Evolutionary conservation across 2,113 vertebrate genomes (phyloP), one percentile per base, ranked within the genome.

Genomic region (Stegostoma tigrinum): DNA sequence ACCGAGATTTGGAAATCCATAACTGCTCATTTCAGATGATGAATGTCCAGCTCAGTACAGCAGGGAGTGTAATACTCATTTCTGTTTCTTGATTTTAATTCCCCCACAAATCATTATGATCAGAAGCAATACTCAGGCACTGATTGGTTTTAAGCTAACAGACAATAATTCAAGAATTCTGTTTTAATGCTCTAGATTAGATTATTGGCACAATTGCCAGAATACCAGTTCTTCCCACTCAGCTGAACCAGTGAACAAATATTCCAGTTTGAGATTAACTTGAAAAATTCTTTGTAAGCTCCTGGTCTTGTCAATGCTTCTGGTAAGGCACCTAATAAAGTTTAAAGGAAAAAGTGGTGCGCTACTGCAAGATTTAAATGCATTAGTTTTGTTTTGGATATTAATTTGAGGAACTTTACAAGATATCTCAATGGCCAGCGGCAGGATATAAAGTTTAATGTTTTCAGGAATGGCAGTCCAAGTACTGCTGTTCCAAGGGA

Each of bases 11-110:
- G 34, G 89, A 93, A 93, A 93, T 67, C 34, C 17, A 93, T 64
- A 93, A 93, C n/a, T 55, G 10, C 89, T 67, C 89, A 67, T 93
- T 67, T 93, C 89, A 67, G 61, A 93, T 91, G 89, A 91, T 66
- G 89, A 93, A 93, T 93, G 61, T 38, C 64, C n/a, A 21, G 17
- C 7, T 91, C 61, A 67, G 34, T 66, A 93, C 17, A 66, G 17
- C 30, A 66, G 89, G n/a, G 17, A 42, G 21, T 10, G 2, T 6
- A 38, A 23, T 38, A 7, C 3, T 61, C 64, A 30, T 64, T 64
- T 61, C 10, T 91, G 34, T 64, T 42, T 38, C n/a, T 93, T 93
- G 89, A n/a, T n/a, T 30, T 38, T 93, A 30, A 23, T 67, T 66
- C 67, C 66, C 66, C n/a, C 61, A 66, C 34, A 8, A 66, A 42